Evolutionary conservation across 2,797 vertebrate genomes (phyloP), one percentile per base, ranked within the genome.

Genomic region (Dermochelys coriacea): DNA sequence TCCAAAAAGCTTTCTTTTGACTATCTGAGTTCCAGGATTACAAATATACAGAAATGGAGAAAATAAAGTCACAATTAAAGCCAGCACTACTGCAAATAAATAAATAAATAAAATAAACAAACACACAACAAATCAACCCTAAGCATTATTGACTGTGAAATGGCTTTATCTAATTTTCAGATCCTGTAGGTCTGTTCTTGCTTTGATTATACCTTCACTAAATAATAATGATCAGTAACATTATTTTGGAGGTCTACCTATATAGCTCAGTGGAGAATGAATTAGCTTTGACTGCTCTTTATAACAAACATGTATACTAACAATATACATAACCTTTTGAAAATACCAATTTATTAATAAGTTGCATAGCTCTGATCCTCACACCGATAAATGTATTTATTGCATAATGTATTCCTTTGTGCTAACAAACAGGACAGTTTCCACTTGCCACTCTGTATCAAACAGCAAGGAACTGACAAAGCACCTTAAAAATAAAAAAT

Each of bases 351-450:
- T 88, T 74, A 50, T 23, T 54, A 59, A 29, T 59, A 90, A 57
- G 80, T 52, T 86, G 89, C 83, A 25, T 31, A 59, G 49, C 92
- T 85, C 55, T 86, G 52, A 81, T 15, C 45, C 91, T 86, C 57
- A 59, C 3, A 68, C 5, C 3, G 6, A 86, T 8, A 85, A 83
- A 55, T 52, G 19, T 41, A 50, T 55, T 71, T 82, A 74, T 49
- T 3, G 0, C 18, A 84, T 74, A 21, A 1, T 45, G 74, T 82
- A 45, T 79, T 86, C 12, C 15, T 25, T 61, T 61, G 4, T 82
- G 15, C 12, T 87, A 27, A 34, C 57, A 27, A 88, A 75, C 49
- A 68, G 2, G 0, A 0, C 80, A n/a, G 55, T 3, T 94, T 85
- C 87, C 41, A 3, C 12, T 84, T 59, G 52, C 12, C 18, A 54